phyloP scores from a whole-genome alignment of 2,888 invertebrate species.

The Pyrrhosoma nymphula region DNA sequence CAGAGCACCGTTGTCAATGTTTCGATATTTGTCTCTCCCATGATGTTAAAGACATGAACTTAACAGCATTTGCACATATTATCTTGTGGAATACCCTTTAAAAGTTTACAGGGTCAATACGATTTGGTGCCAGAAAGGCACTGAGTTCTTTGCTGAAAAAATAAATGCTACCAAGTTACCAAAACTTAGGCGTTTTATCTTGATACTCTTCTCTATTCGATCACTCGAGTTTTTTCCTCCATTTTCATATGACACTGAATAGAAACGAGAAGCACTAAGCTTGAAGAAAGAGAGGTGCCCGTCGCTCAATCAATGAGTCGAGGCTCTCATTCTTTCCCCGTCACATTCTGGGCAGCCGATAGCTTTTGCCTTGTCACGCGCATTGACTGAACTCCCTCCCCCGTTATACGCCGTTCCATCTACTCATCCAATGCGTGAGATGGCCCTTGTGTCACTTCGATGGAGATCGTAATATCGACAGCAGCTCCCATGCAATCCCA shows the following conservation, averaged over 20 bases:
- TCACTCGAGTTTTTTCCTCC: not conserved
- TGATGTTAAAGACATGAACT: too few relatives aligned
- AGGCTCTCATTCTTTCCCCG: not conserved
- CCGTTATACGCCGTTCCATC: not conserved
- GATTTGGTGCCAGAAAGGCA: too few relatives aligned
- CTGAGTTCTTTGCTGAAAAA: too few relatives aligned
- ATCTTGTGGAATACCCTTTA: too few relatives aligned
- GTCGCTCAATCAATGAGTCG: not conserved
- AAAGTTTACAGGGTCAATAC: too few relatives aligned
- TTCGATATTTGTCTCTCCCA: too few relatives aligned
- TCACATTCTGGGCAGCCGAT: not conserved
- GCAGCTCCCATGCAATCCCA: not conserved
- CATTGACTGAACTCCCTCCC: not conserved
- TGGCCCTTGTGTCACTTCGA: not conserved
- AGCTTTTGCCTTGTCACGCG: slow-evolving; percentile 3
- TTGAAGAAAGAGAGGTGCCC: not conserved
- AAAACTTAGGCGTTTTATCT: too few relatives aligned
- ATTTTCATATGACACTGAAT: not conserved
- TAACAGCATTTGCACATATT: too few relatives aligned
- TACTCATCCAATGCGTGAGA: not conserved
- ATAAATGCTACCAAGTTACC: too few relatives aligned
- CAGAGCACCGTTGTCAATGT: too few relatives aligned
- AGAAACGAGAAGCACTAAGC: not conserved
- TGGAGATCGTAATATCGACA: slow-evolving; percentile 8
- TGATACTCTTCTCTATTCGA: too few relatives aligned